Evolutionary conservation across 2,797 vertebrate genomes (phyloP), one percentile per base, ranked within the genome.

Genomic region (Cichlasoma orientale): DNA sequence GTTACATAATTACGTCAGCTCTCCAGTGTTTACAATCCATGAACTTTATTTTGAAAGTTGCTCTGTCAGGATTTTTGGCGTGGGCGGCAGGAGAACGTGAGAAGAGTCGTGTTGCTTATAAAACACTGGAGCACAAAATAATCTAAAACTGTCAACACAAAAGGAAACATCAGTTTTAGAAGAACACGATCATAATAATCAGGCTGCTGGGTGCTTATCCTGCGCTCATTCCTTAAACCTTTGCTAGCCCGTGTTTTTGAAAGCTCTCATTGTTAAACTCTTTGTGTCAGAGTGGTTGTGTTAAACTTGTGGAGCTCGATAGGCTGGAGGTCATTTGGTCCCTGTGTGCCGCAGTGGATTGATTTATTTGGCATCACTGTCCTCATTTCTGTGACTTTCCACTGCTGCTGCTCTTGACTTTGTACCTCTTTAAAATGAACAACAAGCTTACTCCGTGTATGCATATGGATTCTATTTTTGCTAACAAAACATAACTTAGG

Each of bases 151-250:
- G 13, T 13, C 5, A 44, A 10, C 41, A 44, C 14, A 18, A 47
- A 18, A 2, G 1, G 41, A 44, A 44, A 44, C 38, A 38, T 38
- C 10, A 44, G 5, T 16, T 8, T 25, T 41, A 23, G 5, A 25
- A 38, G 0, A 11, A 25, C 16, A 21, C 3, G 18, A 3, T 5
- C 0, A 12, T 3, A 14, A 38, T 23, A 4, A 38, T 7, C 0
- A 4, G 56, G 29, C 9, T 18, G 1, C 9, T 1, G 4, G 14
- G 13, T 3, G 59, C 16, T 6, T 0, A 16, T 63, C 36, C 10
- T 23, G 0, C 0, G 4, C 18, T 44, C 18, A 1, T 1, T 6
- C 18, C 18, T 19, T 18, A 3, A 19, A 41, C 11, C 18, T 3
- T 14, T 63, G n/a, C 16, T 5, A 0, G 21, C 41, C 1, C 4